Percentiles rank a stretch among this genome's conserved stretches.
phyloP scores from a whole-genome alignment of 2,113 vertebrate genomes.

The Ammodytes dubius region DNA sequence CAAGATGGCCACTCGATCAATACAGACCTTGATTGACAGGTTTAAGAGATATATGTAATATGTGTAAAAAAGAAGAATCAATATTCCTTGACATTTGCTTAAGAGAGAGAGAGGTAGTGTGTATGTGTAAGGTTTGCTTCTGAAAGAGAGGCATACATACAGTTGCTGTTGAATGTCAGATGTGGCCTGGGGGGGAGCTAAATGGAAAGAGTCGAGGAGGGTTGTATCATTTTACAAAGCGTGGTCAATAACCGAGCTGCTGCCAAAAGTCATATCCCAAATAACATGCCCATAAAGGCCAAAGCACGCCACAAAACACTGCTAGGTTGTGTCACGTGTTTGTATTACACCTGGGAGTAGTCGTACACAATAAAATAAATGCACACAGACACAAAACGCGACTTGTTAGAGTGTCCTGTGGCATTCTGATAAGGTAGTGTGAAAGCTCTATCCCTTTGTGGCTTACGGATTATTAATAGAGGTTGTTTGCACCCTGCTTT shows the following conservation, averaged over 20 bases:
- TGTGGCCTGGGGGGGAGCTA: conserved; percentile 57
- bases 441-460: conserved; percentile 22
- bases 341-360: conserved; percentile 12
- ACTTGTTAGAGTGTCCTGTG: conserved; percentile 56
- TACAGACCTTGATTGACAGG: conserved; percentile 63
- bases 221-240: conserved; percentile 68
- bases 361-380: conserved; percentile 30
- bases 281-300: conserved; percentile 41
- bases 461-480: conserved; percentile 41
- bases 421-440: conserved; percentile 50
- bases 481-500: conserved; percentile 17
- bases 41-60: conserved; percentile 33
- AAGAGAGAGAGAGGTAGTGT: not conserved
- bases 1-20: conserved; percentile 61
- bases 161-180: conserved; percentile 79
- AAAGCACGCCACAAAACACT: conserved; percentile 10
- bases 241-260: conserved; percentile 62
- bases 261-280: conserved; percentile 58
- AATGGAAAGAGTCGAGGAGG: conserved; percentile 50
- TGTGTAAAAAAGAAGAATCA: conserved; percentile 46
- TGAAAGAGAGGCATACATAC: conserved; percentile 18
- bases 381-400: conserved; percentile 27
- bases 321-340: conserved; percentile 3
- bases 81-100: conserved; percentile 72
- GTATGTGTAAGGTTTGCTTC: conserved; percentile 10